Base-by-base conservation (phyloP, 2,113 vertebrate species). In the Trochalopteron elliotii region DNA sequence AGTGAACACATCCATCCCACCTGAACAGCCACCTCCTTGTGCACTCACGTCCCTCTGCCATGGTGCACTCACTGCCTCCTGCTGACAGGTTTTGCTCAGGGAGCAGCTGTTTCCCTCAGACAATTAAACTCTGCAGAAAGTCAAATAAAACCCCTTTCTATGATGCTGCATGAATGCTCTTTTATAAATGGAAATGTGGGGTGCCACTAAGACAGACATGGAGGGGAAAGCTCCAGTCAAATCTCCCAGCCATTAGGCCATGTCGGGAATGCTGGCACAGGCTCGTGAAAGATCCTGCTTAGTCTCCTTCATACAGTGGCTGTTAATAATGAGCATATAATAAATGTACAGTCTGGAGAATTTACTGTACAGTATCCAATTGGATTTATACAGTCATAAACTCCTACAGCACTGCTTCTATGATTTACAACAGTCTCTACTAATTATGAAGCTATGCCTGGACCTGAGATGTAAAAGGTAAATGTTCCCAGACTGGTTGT, bases 361-460 rank as follows among this genome's bases (percentile, higher is more conserved):
- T 96, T 97, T 96, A 96, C 93, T 95, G 92, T 97, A 92, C 93
- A 94, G 95, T 92, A 95, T 94, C 90, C 95, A 97, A 88, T 90
- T 95, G 94, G 83, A 93, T 98, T 98, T 97, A 97, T 96, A 96
- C 56, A 95, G 94, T 91, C 93, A 98, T 97, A 98, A 98, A 98
- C 72, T 88, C 93, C 90, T 78, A 77, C 96, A 96, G 88, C 84
- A 95, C 94, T 97, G 94, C 82, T 97, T 86, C 83, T 97, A 77
- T 96, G 96, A 97, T 97, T 98, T 97, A 97, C 91, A 89, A 85
- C 56, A 90, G 75, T 74, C 93, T 82, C 52, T 84, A 79, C 95
- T 97, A 94, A 97, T 96, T 97, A 96, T 45, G 69, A 97, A 97
- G 85, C 90, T 81, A 72, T 91, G 90, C 80, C 83, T 83, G 63